phyloP scores from a whole-genome alignment of 2,888 invertebrate species.

The Pyrochroa serraticornis region DNA sequence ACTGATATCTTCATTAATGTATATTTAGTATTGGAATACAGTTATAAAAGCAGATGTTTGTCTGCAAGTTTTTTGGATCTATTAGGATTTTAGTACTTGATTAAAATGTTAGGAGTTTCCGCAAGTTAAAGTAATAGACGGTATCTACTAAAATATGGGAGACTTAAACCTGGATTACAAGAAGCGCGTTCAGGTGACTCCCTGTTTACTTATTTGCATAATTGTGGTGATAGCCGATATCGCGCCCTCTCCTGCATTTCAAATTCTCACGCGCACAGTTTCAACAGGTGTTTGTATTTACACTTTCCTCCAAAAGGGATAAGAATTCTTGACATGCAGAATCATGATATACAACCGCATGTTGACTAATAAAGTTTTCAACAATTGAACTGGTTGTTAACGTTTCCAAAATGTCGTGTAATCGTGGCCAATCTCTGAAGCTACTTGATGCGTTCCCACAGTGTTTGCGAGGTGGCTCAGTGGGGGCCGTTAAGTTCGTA shows the following conservation, averaged over 20 bases:
- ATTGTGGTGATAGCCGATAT: not conserved
- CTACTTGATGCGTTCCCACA: not conserved
- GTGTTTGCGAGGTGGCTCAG: not conserved
- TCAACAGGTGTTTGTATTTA: conserved; percentile 26
- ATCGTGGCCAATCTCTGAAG: not conserved
- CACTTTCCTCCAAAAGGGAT: conserved; percentile 14
- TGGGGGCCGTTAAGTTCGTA: not conserved
- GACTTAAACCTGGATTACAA: conserved; percentile 8
- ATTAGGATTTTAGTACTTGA: no score
- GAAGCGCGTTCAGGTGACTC: conserved; percentile 3
- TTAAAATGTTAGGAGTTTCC: no score
- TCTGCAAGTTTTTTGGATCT: no score
- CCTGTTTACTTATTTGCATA: conserved; percentile 9
- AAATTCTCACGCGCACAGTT: conserved; percentile 20
- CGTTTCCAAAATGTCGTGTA: conserved; percentile 3
- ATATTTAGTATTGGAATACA: no score
- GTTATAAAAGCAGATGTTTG: no score
- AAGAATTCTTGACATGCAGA: conserved; percentile 15
- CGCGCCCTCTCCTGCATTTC: conserved; percentile 2
- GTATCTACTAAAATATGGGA: conserved; percentile 7
- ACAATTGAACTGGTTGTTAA: conserved; percentile 17
- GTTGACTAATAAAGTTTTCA: conserved; percentile 16
- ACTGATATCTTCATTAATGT: no score
- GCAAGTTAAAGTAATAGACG: no score
- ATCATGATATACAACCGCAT: conserved; percentile 8